Base-by-base conservation (phyloP, 2,888 invertebrate species). In the Apodemia mormo region DNA sequence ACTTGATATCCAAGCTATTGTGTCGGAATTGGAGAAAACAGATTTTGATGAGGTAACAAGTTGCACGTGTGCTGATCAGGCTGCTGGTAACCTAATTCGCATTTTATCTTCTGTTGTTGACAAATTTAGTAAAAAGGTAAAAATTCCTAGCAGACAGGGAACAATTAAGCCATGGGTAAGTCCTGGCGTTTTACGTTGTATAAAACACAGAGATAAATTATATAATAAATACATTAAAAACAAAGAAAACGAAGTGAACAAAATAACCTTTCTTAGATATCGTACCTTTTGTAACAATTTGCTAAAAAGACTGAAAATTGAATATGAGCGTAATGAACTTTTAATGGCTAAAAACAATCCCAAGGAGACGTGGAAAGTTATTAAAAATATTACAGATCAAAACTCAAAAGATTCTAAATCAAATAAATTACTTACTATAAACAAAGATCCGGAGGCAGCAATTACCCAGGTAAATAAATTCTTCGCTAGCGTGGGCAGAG, bases 51-150 rank as follows among this genome's bases (percentile, higher is more conserved):
- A 56, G 22, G 56, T 29, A 56, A 56, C 56, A 8, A 56, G 56
- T 56, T 56, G 54, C 56, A 56, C 56, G 56, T 56, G 56, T 56
- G 56, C 56, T 56, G 56, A 56, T 29, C 56, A 56, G 22, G 56
- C 29, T 29, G 54, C 54, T n/a, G 29, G 56, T 56, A 56, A 56
- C 29, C 29, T 56, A 29, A 56, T 56, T 56, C 29, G 29, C 22
- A 56, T 22, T 56, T 22, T 56, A 56, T 29, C 29, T 22, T 56
- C 29, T 56, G 22, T 56, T 22, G 54, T 56, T 6, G 6, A 56
- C 54, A 56, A 56, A 56, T 56, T 56, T 56, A 56, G 54, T 56
- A 6, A 56, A 56, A 56, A 22, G 54, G n/a, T 2, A n/a, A 52
- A 52, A 12, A 52, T 52, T 52, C 14, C 52, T 52, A 43, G 43